phyloP scores from a whole-genome alignment of 2,888 invertebrate genomes.

The Agrochola macilenta region DNA sequence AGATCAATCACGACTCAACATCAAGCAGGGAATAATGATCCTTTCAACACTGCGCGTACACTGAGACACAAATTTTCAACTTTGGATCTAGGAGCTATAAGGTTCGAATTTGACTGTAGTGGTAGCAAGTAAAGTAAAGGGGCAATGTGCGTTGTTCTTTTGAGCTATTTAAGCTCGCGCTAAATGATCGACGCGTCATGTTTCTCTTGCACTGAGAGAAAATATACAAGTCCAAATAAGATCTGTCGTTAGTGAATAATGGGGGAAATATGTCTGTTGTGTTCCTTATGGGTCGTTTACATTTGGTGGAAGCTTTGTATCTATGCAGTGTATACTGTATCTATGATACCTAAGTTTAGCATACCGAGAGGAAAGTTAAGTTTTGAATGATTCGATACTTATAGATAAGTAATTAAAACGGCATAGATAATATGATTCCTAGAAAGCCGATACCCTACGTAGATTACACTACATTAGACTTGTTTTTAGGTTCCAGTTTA shows the following conservation, averaged over 20 bases:
- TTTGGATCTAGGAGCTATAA: fast-evolving
- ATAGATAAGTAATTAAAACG: neutral
- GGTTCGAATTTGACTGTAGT: conserved; percentile 20
- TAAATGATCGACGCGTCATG: conserved; percentile 69
- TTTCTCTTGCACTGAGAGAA: conserved; percentile 54
- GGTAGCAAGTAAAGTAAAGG: conserved; percentile 46
- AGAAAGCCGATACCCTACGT: neutral
- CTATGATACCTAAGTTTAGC: neutral
- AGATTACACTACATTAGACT: too few relatives aligned
- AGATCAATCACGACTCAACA: conserved; percentile 72
- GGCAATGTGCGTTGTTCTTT: conserved; percentile 68
- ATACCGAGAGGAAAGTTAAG: too few relatives aligned
- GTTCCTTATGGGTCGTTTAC: conserved; percentile 44
- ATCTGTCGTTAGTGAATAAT: conserved; percentile 61
- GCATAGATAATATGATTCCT: neutral
- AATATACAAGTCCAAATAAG: conserved; percentile 62
- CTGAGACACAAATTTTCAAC: conserved; percentile 41
- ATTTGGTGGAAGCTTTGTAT: conserved; percentile 6
- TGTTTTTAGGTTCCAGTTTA: neutral
- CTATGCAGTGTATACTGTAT: neutral
- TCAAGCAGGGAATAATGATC: conserved; percentile 70
- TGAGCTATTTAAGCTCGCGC: conserved; percentile 71
- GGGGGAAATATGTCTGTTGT: conserved; percentile 58
- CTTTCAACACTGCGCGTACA: conserved; percentile 67
- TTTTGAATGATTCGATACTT: neutral